Base-by-base conservation (phyloP, 2,113 vertebrate species). In the Verasper variegatus region DNA sequence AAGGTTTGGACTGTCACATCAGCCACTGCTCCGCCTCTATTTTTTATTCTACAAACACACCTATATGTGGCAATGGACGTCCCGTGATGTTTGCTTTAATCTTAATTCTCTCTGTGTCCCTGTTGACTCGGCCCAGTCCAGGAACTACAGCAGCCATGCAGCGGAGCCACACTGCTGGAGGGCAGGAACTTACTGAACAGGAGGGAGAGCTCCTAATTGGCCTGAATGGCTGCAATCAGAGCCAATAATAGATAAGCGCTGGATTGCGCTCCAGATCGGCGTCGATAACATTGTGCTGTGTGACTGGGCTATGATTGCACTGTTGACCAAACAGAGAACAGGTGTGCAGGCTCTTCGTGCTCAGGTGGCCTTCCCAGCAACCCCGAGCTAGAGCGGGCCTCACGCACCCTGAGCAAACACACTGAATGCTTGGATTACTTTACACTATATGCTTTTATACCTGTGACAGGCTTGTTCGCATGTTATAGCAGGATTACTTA, bases 301-400 rank as follows among this genome's bases (percentile, higher is more conserved):
- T 85, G 87, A 83, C 77, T 73, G 55, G 40, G 74, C 59, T 52
- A 63, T 60, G 57, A 89, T 80, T 85, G 74, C 13, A 0, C 74
- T 88, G 86, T 88, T 92, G 86, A 90, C 87, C 92, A 92, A 93
- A 92, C 92, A 87, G 67, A 89, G 85, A 90, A 82, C 91, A 90
- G 88, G 90, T 92, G 91, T 88, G 81, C 58, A 64, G 55, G 80
- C 83, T 72, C 74, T 77, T 78, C 18, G n/a, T 21, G 52, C 69
- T 88, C 78, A 90, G 84, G 81, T 89, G 84, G 79, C 83, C 78
- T 82, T 89, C 81, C 82, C 59, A 78, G 75, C 51, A 79, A 82
- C 81, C 73, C 68, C 1, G 15, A 65, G 42, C 72, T 57, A 74
- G 2, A 1, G 56, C 70, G 12, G 74, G 61, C 66, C 60, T 80